Conservation (phyloP, 2,888 invertebrate genomes). For the Pollenia amentaria region DNA sequence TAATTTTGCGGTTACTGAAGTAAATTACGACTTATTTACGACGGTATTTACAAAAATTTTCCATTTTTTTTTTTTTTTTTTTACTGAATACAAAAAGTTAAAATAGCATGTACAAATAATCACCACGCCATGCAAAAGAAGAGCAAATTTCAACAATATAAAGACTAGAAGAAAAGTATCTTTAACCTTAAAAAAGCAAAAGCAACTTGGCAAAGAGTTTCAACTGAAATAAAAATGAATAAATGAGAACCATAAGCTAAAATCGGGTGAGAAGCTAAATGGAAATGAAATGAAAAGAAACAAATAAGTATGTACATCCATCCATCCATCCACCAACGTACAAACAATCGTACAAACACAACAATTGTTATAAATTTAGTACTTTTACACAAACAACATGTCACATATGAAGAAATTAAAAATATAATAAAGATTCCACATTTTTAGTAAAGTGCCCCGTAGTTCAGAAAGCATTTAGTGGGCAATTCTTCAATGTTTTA, state of each 20-base stretch:
- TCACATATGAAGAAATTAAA: constrained; percentile 62
- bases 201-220: constrained; percentile 46
- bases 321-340: constrained; percentile 64
- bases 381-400: constrained; percentile 32
- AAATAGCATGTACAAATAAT: constrained; percentile 57
- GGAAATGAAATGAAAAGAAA: constrained; percentile 51
- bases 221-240: constrained; percentile 5
- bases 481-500: too few relatives aligned
- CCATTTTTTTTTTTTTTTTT: not conserved
- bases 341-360: constrained; percentile 37
- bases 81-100: constrained; percentile 15
- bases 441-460: not conserved
- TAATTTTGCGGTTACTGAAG: too few relatives aligned
- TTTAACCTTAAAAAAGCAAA: constrained; percentile 52
- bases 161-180: constrained; percentile 14
- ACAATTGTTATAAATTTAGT: constrained; percentile 9
- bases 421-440: not conserved
- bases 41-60: not conserved
- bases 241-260: constrained; percentile 2
- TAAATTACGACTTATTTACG: too few relatives aligned
- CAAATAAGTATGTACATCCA: constrained; percentile 43
- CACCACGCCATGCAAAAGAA: constrained; percentile 39
- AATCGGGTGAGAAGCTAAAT: constrained; percentile 64
- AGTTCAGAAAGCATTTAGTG: too few relatives aligned
- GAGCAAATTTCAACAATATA: not conserved